phyloP scores from a whole-genome alignment of 2,113 vertebrate genomes.

The Ploceus nigricollis region DNA sequence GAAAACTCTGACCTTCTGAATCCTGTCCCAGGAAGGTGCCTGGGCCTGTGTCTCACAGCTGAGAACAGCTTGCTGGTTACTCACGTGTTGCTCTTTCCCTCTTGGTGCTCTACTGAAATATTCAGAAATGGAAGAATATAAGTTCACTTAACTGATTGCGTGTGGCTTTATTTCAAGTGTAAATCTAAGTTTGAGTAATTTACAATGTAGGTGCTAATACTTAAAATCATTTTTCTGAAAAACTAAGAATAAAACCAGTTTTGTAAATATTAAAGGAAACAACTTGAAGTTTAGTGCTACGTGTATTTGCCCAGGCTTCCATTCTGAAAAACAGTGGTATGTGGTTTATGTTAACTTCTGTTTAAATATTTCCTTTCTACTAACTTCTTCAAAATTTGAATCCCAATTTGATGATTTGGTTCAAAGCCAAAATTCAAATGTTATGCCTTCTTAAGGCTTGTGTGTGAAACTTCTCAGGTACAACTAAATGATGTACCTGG shows the following conservation, averaged over 20 bases:
- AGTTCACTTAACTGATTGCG: background rate
- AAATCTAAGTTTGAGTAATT: background rate
- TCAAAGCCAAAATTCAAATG: background rate
- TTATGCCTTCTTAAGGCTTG: background rate
- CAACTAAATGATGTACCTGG: background rate
- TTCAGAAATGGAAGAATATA: background rate
- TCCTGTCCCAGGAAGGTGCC: background rate
- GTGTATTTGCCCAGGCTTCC: slow-evolving; percentile 2
- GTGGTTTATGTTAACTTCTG: background rate
- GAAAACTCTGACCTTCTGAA: background rate
- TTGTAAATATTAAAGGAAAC: slow-evolving; percentile 35
- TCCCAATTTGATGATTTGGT: background rate
- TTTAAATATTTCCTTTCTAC: background rate
- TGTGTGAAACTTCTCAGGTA: background rate
- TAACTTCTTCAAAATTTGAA: background rate
- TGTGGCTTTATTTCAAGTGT: background rate
- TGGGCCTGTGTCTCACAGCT: background rate
- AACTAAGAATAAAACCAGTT: slow-evolving; percentile 43
- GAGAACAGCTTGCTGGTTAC: background rate
- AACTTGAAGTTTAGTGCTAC: background rate
- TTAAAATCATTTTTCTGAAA: background rate
- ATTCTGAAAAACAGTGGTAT: background rate
- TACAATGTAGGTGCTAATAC: slow-evolving; percentile 46
- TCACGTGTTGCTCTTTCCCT: background rate
- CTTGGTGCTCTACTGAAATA: slow-evolving; percentile 10